A percentile compares a stretch with the other conserved stretches of the same genome.
phyloP scores from a whole-genome alignment of 37 sponge, comb jelly and placozoan genomes.

The Crambe crambe region DNA sequence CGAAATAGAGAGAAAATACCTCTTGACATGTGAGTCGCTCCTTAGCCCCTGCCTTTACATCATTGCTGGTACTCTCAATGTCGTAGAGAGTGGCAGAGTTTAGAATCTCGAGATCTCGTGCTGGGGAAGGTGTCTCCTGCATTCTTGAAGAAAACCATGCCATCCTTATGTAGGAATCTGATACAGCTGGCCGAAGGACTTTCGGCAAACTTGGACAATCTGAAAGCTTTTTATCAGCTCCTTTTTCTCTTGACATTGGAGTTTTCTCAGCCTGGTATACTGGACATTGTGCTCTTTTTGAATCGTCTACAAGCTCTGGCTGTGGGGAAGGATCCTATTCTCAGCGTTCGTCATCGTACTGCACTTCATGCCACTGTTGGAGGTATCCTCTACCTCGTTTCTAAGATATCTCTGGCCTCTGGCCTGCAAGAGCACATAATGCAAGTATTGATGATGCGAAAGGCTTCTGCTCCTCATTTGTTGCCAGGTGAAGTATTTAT shows the following conservation, averaged over 20 bases:
- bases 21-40: conserved; percentile 45
- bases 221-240: conserved; percentile 51
- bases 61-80: not conserved
- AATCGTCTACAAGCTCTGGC: conserved; percentile 36
- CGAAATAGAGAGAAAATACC: conserved; percentile 48
- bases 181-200: conserved; percentile 12
- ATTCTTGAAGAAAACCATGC: conserved; percentile 24
- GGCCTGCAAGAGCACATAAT: conserved; percentile 19
- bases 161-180: conserved; percentile 28
- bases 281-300: conserved; percentile 24
- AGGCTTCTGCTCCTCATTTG: not conserved
- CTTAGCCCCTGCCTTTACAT: not conserved
- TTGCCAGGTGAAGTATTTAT: conserved; percentile 39
- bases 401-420: conserved; percentile 1
- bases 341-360: conserved; percentile 3
- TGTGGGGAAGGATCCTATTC: not conserved
- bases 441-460: conserved; percentile 16
- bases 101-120: conserved; percentile 19
- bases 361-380: conserved; percentile 33
- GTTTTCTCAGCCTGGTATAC: conserved; percentile 23
- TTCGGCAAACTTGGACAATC: conserved; percentile 11
- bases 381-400: conserved; percentile 36
- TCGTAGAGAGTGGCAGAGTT: conserved; percentile 35
- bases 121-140: conserved; percentile 39
- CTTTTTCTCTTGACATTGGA: conserved; percentile 48